phyloP scores from a whole-genome alignment of 2,888 invertebrate genomes.

The Sarcophaga subvicina region DNA sequence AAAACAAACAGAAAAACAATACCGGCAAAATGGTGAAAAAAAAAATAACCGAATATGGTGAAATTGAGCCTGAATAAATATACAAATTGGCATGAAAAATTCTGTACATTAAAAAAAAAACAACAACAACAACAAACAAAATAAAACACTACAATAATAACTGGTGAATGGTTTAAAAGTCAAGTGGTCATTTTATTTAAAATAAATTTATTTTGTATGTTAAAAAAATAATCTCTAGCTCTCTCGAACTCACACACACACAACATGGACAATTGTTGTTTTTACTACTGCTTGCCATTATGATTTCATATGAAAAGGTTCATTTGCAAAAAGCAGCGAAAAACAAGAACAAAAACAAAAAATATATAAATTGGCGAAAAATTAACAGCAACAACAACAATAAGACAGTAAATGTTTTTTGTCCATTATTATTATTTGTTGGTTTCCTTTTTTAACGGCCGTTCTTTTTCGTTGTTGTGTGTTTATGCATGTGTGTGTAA shows the following conservation, averaged over 20 bases:
- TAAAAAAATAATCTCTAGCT: background rate
- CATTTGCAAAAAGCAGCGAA: conserved; percentile 42
- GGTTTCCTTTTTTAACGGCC: background rate
- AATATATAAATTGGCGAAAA: background rate
- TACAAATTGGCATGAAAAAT: conserved; percentile 67
- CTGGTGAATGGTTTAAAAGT: conserved; percentile 63
- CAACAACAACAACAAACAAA: background rate
- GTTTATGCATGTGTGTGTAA: too few relatives aligned
- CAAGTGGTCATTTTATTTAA: conserved; percentile 69
- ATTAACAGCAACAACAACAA: background rate
- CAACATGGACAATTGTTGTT: background rate
- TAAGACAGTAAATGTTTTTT: background rate
- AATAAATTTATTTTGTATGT: conserved; percentile 45
- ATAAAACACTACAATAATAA: conserved; percentile 14
- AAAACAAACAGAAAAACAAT: background rate
- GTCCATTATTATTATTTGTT: background rate
- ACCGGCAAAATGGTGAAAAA: conserved; percentile 40
- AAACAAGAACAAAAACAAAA: background rate
- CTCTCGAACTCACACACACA: background rate
- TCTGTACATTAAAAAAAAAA: conserved; percentile 13
- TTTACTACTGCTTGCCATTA: background rate
- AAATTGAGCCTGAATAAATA: conserved; percentile 71
- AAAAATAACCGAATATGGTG: conserved; percentile 61
- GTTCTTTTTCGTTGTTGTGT: too few relatives aligned
- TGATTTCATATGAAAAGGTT: conserved; percentile 63